Evolutionary conservation across 2,797 vertebrate species (phyloP), one percentile per base, ranked within the genome.

Genomic region (Mormyrus hasselquistii): DNA sequence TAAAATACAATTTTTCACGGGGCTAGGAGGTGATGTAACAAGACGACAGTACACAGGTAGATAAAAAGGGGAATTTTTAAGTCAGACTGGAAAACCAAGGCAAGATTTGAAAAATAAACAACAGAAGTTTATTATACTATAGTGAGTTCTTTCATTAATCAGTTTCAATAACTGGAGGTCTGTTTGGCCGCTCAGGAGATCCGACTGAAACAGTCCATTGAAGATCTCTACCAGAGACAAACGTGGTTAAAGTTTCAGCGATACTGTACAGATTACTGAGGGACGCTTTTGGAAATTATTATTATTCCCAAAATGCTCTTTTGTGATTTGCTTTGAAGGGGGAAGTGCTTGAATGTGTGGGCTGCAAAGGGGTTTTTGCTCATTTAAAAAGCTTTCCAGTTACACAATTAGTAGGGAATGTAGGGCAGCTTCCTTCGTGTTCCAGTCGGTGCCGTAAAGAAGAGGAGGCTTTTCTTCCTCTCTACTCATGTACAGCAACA

Each of bases 361-460:
- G 88, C 92, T 65, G 89, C 89, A 93, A 34, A 85, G 47, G 83
- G 59, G 94, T 91, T 90, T 65, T 93, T 93, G 95, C 95, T 96
- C 95, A 95, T 96, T 96, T 96, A 94, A 93, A 95, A 95, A 95
- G 95, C 94, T 95, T 96, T 95, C 94, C 95, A 96, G 96, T 96
- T 96, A 96, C 94, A 96, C 95, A 96, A 96, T 96, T 96, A 96
- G 95, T 94, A 89, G 94, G 95, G 95, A 96, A 96, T 96, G 95
- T 96, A 96, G 85, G 83, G 94, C 93, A 91, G 93, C 93, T 92
- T 93, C 92, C 92, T 93, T 93, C 93, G 57, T 92, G 91, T 93
- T 93, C 62, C 10, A 47, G 86, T 86, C 92, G 88, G 90, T 88
- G 93, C 92, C 91, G 87, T 89, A 90, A 93, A 91, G 93, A 90